Base-by-base conservation (phyloP, 1,140 invertebrate species). In the Drosophila quadrilineata region DNA sequence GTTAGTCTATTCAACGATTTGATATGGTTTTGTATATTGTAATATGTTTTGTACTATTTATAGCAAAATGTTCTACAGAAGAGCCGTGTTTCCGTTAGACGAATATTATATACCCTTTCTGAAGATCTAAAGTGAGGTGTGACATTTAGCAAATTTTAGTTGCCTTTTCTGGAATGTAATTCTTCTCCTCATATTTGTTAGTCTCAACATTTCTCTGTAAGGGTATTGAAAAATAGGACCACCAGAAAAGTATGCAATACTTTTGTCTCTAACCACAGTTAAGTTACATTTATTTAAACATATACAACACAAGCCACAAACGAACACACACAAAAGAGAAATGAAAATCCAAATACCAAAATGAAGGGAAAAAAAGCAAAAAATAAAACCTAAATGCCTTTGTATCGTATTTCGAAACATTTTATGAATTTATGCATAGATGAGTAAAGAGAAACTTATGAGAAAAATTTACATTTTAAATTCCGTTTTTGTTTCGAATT, bases 381-480 rank as follows among this genome's bases (percentile, higher is more conserved):
- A 16, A 19, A 38, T 46, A 70, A 75, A 76, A 84, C 77, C 77
- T 74, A 85, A 84, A 57, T 84, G 77, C 77, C 77, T 84, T 84
- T 77, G 79, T 84, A 84, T 84, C 76, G 76, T 80, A 80, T 80
- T 80, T 84, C 69, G 64, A 82, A 82, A 76, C 77, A 84, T 77
- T 82, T 77, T 66, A 82, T 82, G 77, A 82, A 82, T 84, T 82
- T 82, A 82, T 60, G 70, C 65, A 70, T 70, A 70, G 59, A 62
- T 74, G 65, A 41, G 24, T 33, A 62, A 69, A 70, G 24, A 22
- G 31, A 43, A 68, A 58, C 41, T 17, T 59, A 52, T 41, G 60
- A 40, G 22, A 68, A 53, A 50, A 16, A 41, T 19, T 49, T 45
- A 45, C 14, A 40, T 46, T 69, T 67, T 66, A 54, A 70, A 76